Percentiles rank a stretch among this genome's conserved stretches.
Evolutionary conservation across 2,888 invertebrate genomes (phyloP).

Genomic region (Venustoraphidia nigricollis): DNA sequence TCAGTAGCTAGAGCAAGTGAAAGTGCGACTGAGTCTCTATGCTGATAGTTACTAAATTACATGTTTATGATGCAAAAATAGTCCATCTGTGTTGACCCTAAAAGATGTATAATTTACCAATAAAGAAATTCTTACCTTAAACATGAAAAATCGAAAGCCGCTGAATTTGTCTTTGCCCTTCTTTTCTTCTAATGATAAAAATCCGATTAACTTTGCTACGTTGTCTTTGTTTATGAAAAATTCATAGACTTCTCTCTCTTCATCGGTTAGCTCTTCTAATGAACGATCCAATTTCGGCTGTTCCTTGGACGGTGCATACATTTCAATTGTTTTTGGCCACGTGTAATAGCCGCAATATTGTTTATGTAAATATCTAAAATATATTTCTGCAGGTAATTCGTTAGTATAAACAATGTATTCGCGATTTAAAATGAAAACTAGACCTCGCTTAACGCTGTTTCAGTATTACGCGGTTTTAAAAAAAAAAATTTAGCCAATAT

Average conservation of each 20-base stretch:
- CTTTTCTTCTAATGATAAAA: slow-evolving; percentile 69
- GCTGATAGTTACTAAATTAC: too few species aligned
- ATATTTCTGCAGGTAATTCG: too few species aligned
- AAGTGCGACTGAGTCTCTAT: too few species aligned
- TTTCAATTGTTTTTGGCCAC: slow-evolving; percentile 36
- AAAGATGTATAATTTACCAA: background rate
- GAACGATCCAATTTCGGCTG: slow-evolving; percentile 43
- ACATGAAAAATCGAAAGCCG: slow-evolving; percentile 47
- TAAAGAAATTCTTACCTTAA: slow-evolving; percentile 40
- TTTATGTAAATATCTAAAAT: slow-evolving; percentile 44
- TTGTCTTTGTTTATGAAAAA: slow-evolving; percentile 52
- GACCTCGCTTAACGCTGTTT: too few species aligned
- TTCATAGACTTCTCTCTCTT: slow-evolving; percentile 46
- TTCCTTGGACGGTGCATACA: slow-evolving; percentile 49
- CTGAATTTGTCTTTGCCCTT: slow-evolving; percentile 74
- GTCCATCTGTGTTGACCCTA: background rate
- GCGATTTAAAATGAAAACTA: too few species aligned
- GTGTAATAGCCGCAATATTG: slow-evolving; percentile 37
- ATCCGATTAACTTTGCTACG: slow-evolving; percentile 52
- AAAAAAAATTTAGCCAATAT: too few species aligned
- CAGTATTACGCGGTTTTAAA: too few species aligned
- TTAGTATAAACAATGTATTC: too few species aligned
- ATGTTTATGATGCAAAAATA: too few species aligned
- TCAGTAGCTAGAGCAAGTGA: too few species aligned
- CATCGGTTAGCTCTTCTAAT: slow-evolving; percentile 38